Evolutionary conservation across 2,888 invertebrate genomes (phyloP).

Genomic region (Listrodromus nycthemerus): DNA sequence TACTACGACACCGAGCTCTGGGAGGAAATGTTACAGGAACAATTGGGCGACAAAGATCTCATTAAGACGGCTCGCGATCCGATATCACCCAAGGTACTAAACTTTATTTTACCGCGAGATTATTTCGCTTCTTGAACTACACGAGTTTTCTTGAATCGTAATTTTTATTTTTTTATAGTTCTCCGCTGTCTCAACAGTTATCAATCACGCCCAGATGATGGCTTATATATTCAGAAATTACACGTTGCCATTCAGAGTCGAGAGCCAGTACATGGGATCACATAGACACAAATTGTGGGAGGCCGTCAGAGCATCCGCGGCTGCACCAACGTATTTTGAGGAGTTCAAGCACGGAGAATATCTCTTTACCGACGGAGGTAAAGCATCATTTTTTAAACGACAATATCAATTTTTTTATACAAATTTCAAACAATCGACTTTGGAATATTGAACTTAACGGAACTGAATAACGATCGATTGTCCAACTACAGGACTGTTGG

Average conservation of each 20-base stretch:
- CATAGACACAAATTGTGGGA: conserved; percentile 91
- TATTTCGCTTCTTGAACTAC: background rate
- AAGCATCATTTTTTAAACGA: conserved; percentile 70
- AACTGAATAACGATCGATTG: background rate
- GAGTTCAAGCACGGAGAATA: conserved; percentile 90
- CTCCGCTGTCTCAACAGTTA: conserved; percentile 92
- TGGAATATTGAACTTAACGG: background rate
- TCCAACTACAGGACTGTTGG: conserved; percentile 88
- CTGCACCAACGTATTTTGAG: conserved; percentile 96
- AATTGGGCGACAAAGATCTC: conserved; percentile 87
- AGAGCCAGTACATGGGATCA: conserved; percentile 90
- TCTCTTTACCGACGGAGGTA: conserved; percentile 88
- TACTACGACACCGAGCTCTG: conserved; percentile 95
- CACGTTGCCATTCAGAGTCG: conserved; percentile 89
- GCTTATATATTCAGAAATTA: conserved; percentile 95
- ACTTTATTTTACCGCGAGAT: background rate
- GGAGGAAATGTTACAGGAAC: conserved; percentile 90
- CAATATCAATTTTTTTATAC: background rate
- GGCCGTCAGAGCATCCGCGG: conserved; percentile 94
- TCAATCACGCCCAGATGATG: conserved; percentile 90
- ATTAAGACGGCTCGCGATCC: conserved; percentile 87
- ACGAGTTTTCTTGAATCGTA: background rate
- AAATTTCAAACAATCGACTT: background rate
- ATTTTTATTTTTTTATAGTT: conserved; percentile 85
- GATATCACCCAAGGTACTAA: conserved; percentile 86